phyloP scores from a whole-genome alignment of 2,797 vertebrate genomes.

The Thripadectes ignobilis region DNA sequence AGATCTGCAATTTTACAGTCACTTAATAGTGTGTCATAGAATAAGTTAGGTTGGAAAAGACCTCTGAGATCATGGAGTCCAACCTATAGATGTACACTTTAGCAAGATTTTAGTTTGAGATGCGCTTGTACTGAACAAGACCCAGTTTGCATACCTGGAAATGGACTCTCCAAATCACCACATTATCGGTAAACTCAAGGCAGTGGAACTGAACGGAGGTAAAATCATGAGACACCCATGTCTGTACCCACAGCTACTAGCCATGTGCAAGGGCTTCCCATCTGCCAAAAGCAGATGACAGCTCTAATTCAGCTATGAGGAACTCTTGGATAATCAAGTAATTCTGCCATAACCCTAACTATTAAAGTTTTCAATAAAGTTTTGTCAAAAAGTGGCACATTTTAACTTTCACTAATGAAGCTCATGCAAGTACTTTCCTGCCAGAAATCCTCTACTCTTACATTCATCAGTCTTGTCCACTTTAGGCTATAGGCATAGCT shows the following conservation, averaged over 20 bases:
- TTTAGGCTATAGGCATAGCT: neutral
- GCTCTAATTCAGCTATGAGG: neutral
- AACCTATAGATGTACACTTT: neutral
- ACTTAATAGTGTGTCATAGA: neutral
- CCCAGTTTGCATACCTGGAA: neutral
- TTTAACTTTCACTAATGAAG: neutral
- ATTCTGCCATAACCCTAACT: neutral
- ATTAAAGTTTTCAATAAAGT: neutral
- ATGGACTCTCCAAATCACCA: neutral
- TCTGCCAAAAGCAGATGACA: neutral
- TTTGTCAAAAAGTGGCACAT: neutral
- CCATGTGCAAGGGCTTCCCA: fast-evolving
- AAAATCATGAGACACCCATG: neutral
- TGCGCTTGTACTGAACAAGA: neutral
- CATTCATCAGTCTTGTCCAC: neutral
- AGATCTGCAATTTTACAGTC: neutral
- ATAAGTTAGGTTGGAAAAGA: neutral
- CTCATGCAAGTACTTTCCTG: neutral
- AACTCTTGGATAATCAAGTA: neutral
- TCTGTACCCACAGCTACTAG: neutral
- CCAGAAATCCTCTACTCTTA: neutral
- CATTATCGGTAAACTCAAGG: neutral
- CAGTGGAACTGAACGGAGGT: neutral
- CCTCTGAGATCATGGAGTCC: neutral
- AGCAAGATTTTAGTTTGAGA: neutral